A percentile compares a stretch with the other conserved stretches of the same genome.
Conservation (phyloP, 2,797 vertebrate genomes). For the Arrhamphus sclerolepis region DNA sequence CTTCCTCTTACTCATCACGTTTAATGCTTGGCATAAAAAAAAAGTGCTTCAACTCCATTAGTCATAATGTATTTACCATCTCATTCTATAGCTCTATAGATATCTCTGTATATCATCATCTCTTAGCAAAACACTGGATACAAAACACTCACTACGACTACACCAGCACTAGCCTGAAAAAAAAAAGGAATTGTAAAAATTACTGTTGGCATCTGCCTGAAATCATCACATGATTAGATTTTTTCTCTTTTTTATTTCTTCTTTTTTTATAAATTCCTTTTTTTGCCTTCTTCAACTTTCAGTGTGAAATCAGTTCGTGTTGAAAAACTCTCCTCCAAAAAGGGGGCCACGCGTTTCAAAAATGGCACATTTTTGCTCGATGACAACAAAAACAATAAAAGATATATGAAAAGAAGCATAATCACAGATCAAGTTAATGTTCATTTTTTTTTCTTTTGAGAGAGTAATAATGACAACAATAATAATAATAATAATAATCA, state of each 20-base stretch:
- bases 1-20: constrained; percentile 58
- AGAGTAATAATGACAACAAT: constrained; percentile 74
- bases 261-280: neutral
- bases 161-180: constrained; percentile 71
- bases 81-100: constrained; percentile 82
- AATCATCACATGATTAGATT: constrained; percentile 72
- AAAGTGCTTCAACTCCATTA: constrained; percentile 86
- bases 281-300: constrained; percentile 50
- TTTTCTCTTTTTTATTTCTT: constrained; percentile 18
- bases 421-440: constrained; percentile 83
- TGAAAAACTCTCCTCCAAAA: constrained; percentile 62
- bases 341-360: constrained; percentile 69
- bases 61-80: constrained; percentile 72
- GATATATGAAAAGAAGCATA: constrained; percentile 79
- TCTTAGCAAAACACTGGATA: constrained; percentile 83
- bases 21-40: constrained; percentile 78
- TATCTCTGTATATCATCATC: constrained; percentile 80
- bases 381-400: constrained; percentile 39
- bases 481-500: constrained; percentile 73
- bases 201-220: constrained; percentile 65
- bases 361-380: constrained; percentile 72
- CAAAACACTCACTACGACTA: constrained; percentile 78
- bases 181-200: constrained; percentile 67
- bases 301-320: constrained; percentile 66
- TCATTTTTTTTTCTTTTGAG: constrained; percentile 76